Evolutionary conservation across 2,113 vertebrate genomes (phyloP), one percentile per base, ranked within the genome.

Genomic region (Osmerus eperlanus): DNA sequence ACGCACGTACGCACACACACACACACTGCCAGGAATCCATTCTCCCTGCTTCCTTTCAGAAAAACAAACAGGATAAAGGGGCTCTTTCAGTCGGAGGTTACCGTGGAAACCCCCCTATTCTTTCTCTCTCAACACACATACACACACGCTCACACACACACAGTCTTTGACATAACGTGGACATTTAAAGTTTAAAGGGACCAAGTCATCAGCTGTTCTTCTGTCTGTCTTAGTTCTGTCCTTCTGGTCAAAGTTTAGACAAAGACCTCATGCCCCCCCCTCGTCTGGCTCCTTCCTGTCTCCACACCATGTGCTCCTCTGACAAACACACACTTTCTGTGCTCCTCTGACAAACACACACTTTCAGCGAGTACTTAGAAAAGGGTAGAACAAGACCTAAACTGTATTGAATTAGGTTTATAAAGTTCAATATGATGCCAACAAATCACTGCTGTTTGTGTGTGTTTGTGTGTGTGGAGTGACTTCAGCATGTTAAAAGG

Each of bases 101-200:
- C 89, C 77, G 60, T 88, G 88, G 89, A 89, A 91, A 88, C 87
- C 79, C 82, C 84, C 81, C 72, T 83, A 86, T 88, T 86, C 81
- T 86, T 82, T 80, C 78, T 85, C 82, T 88, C 85, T 89, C 25
- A 77, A 70, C 75, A 77, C 67, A 74, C 71, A 73, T 74, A 55
- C 68, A 62, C 68, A 67, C 71, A 71, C 77, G 76, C 74, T 80
- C 78, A 54, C 60, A 71, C 56, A 62, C 65, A 72, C 65, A 69
- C n/a, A 79, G 21, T 74, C 19, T 21, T 60, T 86, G 81, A 81
- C 82, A 84, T 78, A 85, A 85, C 83, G 81, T 81, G 87, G 85
- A 85, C 85, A 84, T 92, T 92, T 92, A 91, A 92, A 90, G 86
- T 91, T 92, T 93, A 92, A 92, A 93, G 78, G 84, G 87, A 87